A percentile compares a stretch with the other conserved stretches of the same genome.
These are phyloP conservation scores for Pseudochromis fuscus DNA, from an alignment of 2,797 vertebrate genomes.

Conservation along the genomic window DNA sequence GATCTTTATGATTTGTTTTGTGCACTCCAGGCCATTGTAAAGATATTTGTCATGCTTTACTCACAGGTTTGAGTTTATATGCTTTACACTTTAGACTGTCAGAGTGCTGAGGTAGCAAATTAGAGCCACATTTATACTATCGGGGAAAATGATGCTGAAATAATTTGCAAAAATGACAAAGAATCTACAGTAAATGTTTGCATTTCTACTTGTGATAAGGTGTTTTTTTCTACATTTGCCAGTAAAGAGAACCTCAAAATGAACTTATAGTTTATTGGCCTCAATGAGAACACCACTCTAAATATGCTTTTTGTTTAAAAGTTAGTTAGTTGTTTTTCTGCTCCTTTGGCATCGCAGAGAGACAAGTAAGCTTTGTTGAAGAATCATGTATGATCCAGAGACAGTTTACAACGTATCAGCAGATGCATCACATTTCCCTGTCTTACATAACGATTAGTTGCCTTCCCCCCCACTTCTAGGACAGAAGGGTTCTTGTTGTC, in stretches of 20 bases:
- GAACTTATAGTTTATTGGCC: constrained; percentile 27
- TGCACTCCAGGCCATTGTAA: constrained; percentile 16
- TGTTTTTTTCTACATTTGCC: not conserved
- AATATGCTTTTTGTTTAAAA: constrained; percentile 50
- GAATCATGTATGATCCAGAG: constrained; percentile 62
- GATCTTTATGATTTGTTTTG: not conserved
- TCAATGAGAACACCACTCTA: constrained; percentile 22
- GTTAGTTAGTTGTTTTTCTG: constrained; percentile 43
- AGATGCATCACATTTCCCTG: constrained; percentile 80
- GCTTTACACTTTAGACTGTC: constrained; percentile 1
- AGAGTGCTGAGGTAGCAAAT: constrained; percentile 39
- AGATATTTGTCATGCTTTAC: constrained; percentile 25
- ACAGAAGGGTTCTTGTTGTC: constrained; percentile 82
- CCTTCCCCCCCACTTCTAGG: constrained; percentile 69
- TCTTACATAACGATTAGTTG: constrained; percentile 78
- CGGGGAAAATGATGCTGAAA: not conserved
- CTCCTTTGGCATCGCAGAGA: constrained; percentile 19
- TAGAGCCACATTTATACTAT: constrained; percentile 28
- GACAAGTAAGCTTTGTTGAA: constrained; percentile 76
- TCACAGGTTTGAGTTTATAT: constrained; percentile 16
- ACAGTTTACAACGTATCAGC: constrained; percentile 79
- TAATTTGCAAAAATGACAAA: not conserved
- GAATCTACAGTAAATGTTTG: not conserved
- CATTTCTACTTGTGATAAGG: not conserved
- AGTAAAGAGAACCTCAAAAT: constrained; percentile 7